Percentiles rank a stretch among this genome's conserved stretches.
These are phyloP conservation scores for Melanogrammus aeglefinus DNA, from an alignment of 2,797 vertebrate genomes.

Conservation along the genomic window DNA sequence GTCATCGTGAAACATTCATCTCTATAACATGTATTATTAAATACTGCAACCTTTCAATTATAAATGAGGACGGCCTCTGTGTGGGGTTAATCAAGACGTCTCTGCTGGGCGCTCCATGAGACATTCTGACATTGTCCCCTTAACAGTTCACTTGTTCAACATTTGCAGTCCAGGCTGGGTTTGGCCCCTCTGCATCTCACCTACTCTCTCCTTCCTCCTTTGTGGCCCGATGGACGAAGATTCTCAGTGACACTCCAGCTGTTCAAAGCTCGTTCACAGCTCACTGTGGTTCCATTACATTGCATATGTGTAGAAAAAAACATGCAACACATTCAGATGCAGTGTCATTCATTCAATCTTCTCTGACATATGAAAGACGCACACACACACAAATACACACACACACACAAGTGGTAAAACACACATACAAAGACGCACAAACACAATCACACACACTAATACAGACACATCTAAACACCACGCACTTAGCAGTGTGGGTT, in stretches of 20 bases:
- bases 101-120: constrained; percentile 16
- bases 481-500: background rate
- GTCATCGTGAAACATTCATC: constrained; percentile 61
- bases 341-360: background rate
- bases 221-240: background rate
- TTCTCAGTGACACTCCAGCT: constrained; percentile 16
- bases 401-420: background rate
- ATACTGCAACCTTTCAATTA: constrained; percentile 66
- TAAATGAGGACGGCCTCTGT: constrained; percentile 66
- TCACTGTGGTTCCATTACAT: background rate
- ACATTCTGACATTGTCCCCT: constrained; percentile 26
- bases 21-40: constrained; percentile 69
- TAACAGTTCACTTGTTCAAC: background rate
- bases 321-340: background rate
- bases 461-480: constrained; percentile 6
- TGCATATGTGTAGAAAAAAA: background rate
- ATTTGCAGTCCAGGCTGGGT: background rate
- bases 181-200: background rate
- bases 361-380: background rate
- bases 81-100: constrained; percentile 68
- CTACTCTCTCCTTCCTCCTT: background rate
- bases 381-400: background rate
- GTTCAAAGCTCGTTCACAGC: background rate
- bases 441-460: constrained; percentile 3
- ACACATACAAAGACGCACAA: background rate